These are phyloP conservation scores for Alosa sapidissima DNA, from an alignment of 2,797 vertebrate species.

Conservation along the genomic window DNA sequence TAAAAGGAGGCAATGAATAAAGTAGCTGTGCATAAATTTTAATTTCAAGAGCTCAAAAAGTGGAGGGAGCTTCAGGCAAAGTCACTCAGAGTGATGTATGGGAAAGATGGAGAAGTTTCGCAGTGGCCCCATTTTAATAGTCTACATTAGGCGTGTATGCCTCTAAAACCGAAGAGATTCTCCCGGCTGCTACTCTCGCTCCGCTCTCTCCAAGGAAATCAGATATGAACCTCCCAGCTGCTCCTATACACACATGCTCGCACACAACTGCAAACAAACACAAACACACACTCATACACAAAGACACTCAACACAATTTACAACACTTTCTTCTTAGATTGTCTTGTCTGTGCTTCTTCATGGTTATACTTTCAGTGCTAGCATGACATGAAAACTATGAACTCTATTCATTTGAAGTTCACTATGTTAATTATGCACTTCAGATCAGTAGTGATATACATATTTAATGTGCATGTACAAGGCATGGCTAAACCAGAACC, in stretches of 20 bases:
- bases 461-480: not conserved
- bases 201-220: slow-evolving; percentile 1
- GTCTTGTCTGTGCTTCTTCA: not conserved
- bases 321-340: not conserved
- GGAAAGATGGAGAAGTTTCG: slow-evolving; percentile 62
- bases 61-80: slow-evolving; percentile 69
- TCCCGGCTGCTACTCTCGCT: slow-evolving; percentile 61
- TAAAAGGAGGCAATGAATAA: slow-evolving; percentile 66
- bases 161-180: not conserved
- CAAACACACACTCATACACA: not conserved
- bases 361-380: not conserved
- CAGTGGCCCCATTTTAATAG: slow-evolving; percentile 66
- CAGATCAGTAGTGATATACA: not conserved
- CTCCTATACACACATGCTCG: not conserved
- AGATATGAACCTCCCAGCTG: slow-evolving; percentile 17
- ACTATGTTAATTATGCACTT: not conserved
- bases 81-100: slow-evolving; percentile 72
- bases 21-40: slow-evolving; percentile 72
- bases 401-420: not conserved
- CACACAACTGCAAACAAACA: not conserved
- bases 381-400: not conserved
- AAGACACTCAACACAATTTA: not conserved
- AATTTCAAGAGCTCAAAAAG: slow-evolving; percentile 69
- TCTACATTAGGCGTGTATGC: slow-evolving; percentile 24
- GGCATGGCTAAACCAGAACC: not conserved